These are phyloP conservation scores for Hydrolagus colliei DNA, from an alignment of 2,797 vertebrate genomes.

Conservation along the genomic window DNA sequence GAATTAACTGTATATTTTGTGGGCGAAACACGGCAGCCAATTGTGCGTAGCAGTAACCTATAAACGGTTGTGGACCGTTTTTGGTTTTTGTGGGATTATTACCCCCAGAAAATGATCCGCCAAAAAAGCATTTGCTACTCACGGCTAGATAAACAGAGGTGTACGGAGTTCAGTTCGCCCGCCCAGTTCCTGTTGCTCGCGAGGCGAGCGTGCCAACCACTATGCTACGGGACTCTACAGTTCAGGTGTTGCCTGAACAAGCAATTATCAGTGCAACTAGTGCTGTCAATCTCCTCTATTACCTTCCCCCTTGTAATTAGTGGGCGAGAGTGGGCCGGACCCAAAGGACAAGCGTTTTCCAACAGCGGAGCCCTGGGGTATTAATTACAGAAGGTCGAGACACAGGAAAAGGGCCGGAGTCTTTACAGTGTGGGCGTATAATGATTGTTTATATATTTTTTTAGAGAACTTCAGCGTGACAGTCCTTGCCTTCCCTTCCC, in stretches of 20 bases:
- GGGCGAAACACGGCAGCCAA: too few species aligned
- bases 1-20: too few species aligned
- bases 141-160: too few species aligned
- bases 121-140: too few species aligned
- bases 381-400: constrained; percentile 80
- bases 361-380: constrained; percentile 73
- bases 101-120: too few species aligned
- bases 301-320: constrained; percentile 73
- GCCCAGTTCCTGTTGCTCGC: too few species aligned
- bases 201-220: too few species aligned
- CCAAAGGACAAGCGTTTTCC: constrained; percentile 74
- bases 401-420: constrained; percentile 69
- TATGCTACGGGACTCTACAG: constrained; percentile 45
- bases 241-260: constrained; percentile 75
- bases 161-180: too few species aligned
- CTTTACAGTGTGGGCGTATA: constrained; percentile 69
- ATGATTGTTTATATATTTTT: constrained; percentile 75
- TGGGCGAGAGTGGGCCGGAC: constrained; percentile 66
- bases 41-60: too few species aligned
- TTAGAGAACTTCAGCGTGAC: constrained; percentile 76
- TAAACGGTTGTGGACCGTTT: too few species aligned
- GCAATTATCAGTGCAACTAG: constrained; percentile 75
- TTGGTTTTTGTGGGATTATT: too few species aligned
- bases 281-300: constrained; percentile 74
- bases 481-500: constrained; percentile 65